Evolutionary conservation across 1,140 invertebrate genomes (phyloP).

Genomic region (Cardiocondyla obscurior): DNA sequence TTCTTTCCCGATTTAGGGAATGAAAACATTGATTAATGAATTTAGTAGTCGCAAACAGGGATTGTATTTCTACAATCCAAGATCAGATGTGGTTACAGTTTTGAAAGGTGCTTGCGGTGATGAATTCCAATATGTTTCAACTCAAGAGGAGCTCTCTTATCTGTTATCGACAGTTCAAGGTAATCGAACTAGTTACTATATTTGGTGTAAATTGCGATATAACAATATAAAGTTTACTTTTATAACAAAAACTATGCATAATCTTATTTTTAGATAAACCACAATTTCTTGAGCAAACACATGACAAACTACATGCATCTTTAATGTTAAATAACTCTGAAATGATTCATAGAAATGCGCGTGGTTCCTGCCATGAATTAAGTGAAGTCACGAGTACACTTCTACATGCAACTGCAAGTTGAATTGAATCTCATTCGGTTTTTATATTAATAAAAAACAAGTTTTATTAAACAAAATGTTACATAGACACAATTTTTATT

Average conservation of each 20-base stretch:
- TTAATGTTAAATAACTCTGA: slow-evolving; percentile 72
- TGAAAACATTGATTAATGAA: slow-evolving; percentile 89
- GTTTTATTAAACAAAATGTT: slow-evolving; percentile 37
- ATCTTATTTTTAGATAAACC: slow-evolving; percentile 74
- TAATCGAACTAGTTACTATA: slow-evolving; percentile 44
- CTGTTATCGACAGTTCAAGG: slow-evolving; percentile 80
- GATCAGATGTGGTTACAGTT: slow-evolving; percentile 84
- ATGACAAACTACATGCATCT: slow-evolving; percentile 71
- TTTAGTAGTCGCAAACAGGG: slow-evolving; percentile 88
- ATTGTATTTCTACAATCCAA: slow-evolving; percentile 86
- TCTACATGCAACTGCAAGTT: slow-evolving; percentile 79
- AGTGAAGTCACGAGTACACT: slow-evolving; percentile 80
- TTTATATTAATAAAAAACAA: not conserved
- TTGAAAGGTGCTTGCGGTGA: slow-evolving; percentile 85
- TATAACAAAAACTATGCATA: not conserved
- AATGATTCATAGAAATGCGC: slow-evolving; percentile 75
- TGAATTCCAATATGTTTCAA: slow-evolving; percentile 85
- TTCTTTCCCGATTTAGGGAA: slow-evolving; percentile 83
- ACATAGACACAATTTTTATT: slow-evolving; percentile 41
- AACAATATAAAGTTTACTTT: not conserved
- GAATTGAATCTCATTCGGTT: slow-evolving; percentile 50
- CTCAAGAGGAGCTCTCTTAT: slow-evolving; percentile 84
- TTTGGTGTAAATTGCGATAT: not conserved
- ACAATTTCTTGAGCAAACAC: slow-evolving; percentile 67
- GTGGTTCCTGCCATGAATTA: slow-evolving; percentile 78